Percentiles rank a stretch among this genome's conserved stretches.
Conservation (phyloP, 2,888 invertebrate species). For the Lasius platythorax region DNA sequence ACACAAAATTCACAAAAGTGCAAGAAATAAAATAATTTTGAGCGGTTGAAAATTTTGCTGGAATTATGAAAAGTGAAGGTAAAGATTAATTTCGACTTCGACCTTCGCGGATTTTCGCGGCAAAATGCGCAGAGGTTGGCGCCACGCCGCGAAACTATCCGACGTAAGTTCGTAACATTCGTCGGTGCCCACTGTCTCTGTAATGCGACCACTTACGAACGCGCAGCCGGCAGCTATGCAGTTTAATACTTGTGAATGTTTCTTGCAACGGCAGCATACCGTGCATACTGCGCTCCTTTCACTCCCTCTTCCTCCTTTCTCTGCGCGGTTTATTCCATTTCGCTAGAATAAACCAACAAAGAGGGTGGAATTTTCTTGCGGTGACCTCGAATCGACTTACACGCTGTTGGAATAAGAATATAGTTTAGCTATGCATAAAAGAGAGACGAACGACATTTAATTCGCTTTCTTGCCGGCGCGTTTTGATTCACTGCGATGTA, state of each 20-base stretch:
- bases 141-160: slow-evolving; percentile 63
- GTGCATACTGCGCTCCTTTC: slow-evolving; percentile 55
- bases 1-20: neutral
- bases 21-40: neutral
- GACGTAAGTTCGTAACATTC: slow-evolving; percentile 63
- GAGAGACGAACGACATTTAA: slow-evolving; percentile 16
- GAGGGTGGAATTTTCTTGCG: slow-evolving; percentile 42
- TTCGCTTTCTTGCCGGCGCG: slow-evolving; percentile 20
- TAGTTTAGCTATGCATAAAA: slow-evolving; percentile 35
- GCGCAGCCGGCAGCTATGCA: slow-evolving; percentile 65
- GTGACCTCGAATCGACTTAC: slow-evolving; percentile 50
- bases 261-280: slow-evolving; percentile 68
- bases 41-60: neutral
- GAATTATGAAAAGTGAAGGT: slow-evolving; percentile 32
- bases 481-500: slow-evolving; percentile 33
- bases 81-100: slow-evolving; percentile 56
- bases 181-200: slow-evolving; percentile 65
- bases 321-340: slow-evolving; percentile 63
- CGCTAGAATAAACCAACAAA: slow-evolving; percentile 49
- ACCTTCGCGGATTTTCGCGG: slow-evolving; percentile 36
- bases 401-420: slow-evolving; percentile 51
- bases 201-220: slow-evolving; percentile 74
- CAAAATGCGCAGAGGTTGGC: slow-evolving; percentile 61
- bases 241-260: slow-evolving; percentile 74
- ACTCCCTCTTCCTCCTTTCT: neutral